Conservation (phyloP, 2,797 vertebrate species). For the Ctenopoma kingsleyae region DNA sequence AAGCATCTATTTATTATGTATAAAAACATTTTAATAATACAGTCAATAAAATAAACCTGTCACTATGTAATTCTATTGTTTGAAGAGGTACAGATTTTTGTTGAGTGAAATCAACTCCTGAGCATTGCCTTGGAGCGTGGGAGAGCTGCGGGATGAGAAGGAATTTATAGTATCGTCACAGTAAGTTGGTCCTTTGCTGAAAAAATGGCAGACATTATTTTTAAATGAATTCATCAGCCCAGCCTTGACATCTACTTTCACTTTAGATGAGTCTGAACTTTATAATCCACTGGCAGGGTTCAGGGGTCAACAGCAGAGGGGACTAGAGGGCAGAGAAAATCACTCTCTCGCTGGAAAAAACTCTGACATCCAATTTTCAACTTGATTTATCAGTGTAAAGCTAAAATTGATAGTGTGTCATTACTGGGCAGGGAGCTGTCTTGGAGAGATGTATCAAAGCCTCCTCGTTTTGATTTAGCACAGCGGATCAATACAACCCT, state of each 20-base stretch:
- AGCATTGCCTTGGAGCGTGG: neutral
- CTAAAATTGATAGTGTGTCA: conserved; percentile 99
- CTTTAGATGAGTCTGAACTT: conserved; percentile 89
- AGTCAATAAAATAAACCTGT: neutral
- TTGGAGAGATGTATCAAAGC: conserved; percentile 94
- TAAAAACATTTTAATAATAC: neutral
- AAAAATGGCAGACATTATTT: conserved; percentile 66
- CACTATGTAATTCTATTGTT: neutral
- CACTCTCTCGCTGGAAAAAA: conserved; percentile 90
- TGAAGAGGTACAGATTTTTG: neutral
- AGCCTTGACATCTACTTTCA: conserved; percentile 88
- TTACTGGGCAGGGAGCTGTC: conserved; percentile 93
- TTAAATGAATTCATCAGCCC: conserved; percentile 83
- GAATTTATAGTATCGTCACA: conserved; percentile 14
- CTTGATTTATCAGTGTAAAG: conserved; percentile 99
- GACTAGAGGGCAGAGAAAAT: conserved; percentile 88
- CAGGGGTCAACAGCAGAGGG: conserved; percentile 90
- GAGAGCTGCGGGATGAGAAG: neutral
- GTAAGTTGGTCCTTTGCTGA: conserved; percentile 6
- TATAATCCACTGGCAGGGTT: conserved; percentile 94
- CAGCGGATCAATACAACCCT: conserved; percentile 96
- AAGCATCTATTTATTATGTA: neutral
- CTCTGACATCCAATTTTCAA: conserved; percentile 99
- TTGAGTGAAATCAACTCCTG: neutral
- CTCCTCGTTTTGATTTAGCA: conserved; percentile 95